Evolutionary conservation across 2,113 vertebrate genomes (phyloP).

Genomic region (Craseonycteris thonglongyai): DNA sequence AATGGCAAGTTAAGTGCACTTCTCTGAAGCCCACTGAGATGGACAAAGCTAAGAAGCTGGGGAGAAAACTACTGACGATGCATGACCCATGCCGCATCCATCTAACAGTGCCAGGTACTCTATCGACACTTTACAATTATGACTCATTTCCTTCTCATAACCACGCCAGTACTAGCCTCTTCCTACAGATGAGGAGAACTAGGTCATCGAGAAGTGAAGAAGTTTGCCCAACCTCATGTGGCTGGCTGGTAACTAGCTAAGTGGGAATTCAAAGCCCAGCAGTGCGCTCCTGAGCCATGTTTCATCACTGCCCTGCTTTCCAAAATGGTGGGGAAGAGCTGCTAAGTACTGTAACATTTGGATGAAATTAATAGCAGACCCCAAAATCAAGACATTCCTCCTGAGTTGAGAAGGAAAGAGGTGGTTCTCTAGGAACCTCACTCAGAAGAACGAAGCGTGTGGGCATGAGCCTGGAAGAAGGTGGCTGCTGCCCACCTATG

Average conservation of each 20-base stretch:
- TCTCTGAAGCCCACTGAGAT: not conserved
- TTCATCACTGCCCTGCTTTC: not conserved
- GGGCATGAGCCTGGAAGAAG: not conserved
- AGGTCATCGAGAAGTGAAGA: not conserved
- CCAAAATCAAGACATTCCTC: not conserved
- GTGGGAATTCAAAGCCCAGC: not conserved
- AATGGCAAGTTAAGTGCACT: not conserved
- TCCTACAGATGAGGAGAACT: not conserved
- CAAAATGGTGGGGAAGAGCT: not conserved
- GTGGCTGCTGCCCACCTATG: not conserved
- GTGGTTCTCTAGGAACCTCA: not conserved
- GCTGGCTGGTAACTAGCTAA: not conserved
- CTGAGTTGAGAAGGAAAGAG: not conserved
- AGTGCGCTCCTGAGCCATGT: not conserved
- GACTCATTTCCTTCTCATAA: not conserved
- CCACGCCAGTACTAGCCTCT: not conserved
- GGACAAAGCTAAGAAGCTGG: not conserved
- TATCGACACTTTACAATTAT: not conserved
- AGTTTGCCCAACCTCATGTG: not conserved
- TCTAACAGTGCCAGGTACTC: not conserved
- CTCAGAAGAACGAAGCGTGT: not conserved
- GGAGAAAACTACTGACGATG: not conserved
- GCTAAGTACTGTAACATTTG: not conserved
- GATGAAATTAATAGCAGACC: not conserved
- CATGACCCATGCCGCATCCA: not conserved